A percentile compares a stretch with the other conserved stretches of the same genome.
Conservation (phyloP, 2,888 invertebrate genomes). For the Lobophora halterata region DNA sequence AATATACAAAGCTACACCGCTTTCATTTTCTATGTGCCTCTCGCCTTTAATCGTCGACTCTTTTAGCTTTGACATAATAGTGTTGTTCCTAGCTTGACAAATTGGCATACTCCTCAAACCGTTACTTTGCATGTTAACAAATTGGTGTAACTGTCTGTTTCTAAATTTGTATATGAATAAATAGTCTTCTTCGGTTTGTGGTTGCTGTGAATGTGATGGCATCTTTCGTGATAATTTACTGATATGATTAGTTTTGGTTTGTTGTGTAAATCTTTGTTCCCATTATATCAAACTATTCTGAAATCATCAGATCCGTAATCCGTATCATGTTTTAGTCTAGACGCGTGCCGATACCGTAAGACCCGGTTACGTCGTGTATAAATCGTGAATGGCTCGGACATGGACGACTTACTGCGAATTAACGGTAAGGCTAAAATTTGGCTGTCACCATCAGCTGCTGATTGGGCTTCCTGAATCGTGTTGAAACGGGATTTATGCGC, state of each 20-base stretch:
- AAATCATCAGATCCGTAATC: slow-evolving; percentile 3
- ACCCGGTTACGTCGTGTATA: slow-evolving; percentile 73
- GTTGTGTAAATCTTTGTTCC: no score
- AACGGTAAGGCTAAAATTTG: slow-evolving; percentile 70
- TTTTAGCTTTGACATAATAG: slow-evolving; percentile 50
- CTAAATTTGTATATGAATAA: slow-evolving; percentile 21
- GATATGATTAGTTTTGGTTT: slow-evolving; percentile 20
- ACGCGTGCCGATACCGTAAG: slow-evolving; percentile 39
- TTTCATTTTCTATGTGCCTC: slow-evolving; percentile 10
- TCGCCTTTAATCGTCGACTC: slow-evolving; percentile 19
- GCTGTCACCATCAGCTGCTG: slow-evolving; percentile 33
- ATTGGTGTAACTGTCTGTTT: slow-evolving; percentile 41
- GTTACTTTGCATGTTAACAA: slow-evolving; percentile 44
- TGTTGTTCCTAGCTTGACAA: slow-evolving; percentile 48
- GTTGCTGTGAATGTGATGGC: slow-evolving; percentile 20
- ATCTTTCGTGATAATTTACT: slow-evolving; percentile 21
- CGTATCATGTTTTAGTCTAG: slow-evolving; percentile 23
- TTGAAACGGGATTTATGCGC: slow-evolving; percentile 13
- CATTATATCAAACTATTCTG: no score
- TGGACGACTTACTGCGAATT: slow-evolving; percentile 49
- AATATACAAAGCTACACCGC: slow-evolving; percentile 19
- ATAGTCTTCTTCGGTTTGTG: slow-evolving; percentile 14
- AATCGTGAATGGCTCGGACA: slow-evolving; percentile 46
- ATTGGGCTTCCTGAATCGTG: slow-evolving; percentile 23
- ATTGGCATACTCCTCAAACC: slow-evolving; percentile 40